Evolutionary conservation across 2,888 invertebrate species (phyloP).

Genomic region (Gisinianus flammeolus): DNA sequence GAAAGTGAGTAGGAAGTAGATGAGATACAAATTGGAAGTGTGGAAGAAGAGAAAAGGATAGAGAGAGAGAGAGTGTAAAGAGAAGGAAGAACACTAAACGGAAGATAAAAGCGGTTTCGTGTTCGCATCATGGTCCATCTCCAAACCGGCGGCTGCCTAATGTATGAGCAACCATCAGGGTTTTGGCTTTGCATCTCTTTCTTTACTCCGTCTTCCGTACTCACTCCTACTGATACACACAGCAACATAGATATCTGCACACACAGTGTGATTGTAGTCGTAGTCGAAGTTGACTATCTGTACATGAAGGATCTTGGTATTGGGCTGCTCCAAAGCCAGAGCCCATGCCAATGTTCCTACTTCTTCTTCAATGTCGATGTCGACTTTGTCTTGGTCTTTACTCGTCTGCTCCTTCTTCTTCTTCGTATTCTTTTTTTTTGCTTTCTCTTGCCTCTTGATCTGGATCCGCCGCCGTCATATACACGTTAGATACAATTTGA

Average conservation of each 20-base stretch:
- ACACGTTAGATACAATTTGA: slow-evolving; percentile 10
- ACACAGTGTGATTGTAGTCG: too few species aligned
- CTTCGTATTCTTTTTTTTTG: background rate
- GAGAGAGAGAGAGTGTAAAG: too few species aligned
- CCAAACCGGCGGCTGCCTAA: slow-evolving; percentile 20
- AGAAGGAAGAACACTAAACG: slow-evolving; percentile 44
- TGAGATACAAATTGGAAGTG: slow-evolving; percentile 16
- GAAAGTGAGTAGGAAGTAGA: background rate
- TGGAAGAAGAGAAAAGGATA: background rate
- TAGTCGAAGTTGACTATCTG: too few species aligned
- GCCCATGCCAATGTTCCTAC: background rate
- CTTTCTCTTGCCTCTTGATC: background rate
- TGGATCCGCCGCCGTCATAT: background rate
- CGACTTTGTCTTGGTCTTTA: too few species aligned
- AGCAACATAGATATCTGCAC: too few species aligned
- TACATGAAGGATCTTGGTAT: too few species aligned
- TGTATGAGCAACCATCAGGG: slow-evolving; percentile 10
- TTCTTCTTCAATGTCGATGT: background rate
- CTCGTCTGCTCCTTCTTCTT: background rate
- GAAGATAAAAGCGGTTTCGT: slow-evolving; percentile 59
- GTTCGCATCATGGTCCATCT: slow-evolving; percentile 51
- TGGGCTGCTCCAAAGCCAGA: too few species aligned
- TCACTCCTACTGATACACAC: too few species aligned
- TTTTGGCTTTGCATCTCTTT: too few species aligned
- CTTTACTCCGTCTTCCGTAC: too few species aligned